These are phyloP conservation scores for Anoura caudifer DNA, from an alignment of 2,113 vertebrate genomes.

Conservation along the genomic window DNA sequence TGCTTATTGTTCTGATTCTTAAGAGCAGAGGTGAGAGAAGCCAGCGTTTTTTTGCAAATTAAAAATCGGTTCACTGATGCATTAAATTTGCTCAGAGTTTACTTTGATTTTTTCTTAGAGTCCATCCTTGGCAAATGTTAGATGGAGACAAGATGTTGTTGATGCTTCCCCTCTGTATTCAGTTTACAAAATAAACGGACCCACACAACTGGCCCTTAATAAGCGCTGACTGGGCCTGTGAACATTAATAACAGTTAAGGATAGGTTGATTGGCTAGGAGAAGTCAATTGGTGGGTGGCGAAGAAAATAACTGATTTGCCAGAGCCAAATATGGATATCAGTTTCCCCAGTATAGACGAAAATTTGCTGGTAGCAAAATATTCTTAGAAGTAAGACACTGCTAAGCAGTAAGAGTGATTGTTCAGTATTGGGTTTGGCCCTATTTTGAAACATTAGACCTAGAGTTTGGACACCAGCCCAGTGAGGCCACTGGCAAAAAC, in stretches of 20 bases:
- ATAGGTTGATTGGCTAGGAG: neutral
- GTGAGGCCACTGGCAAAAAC: constrained; percentile 11
- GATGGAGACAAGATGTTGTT: neutral
- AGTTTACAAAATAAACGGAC: constrained; percentile 13
- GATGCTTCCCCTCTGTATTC: neutral
- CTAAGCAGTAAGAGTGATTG: constrained; percentile 31
- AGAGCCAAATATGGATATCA: constrained; percentile 1
- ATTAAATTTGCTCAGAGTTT: neutral
- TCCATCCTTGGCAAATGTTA: neutral
- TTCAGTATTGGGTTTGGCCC: constrained; percentile 46
- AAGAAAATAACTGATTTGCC: neutral
- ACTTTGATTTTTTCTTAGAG: neutral
- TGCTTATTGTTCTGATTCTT: neutral
- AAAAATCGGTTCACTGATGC: neutral
- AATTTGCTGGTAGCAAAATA: constrained; percentile 38
- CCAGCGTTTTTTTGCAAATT: neutral
- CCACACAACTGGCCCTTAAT: neutral
- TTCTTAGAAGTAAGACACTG: constrained; percentile 52
- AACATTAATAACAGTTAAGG: neutral
- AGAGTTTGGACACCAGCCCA: constrained; percentile 40
- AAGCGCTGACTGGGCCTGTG: neutral
- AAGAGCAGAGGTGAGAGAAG: neutral
- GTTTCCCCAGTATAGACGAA: neutral
- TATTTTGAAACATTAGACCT: constrained; percentile 59
- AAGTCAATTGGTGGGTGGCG: neutral